A percentile compares a stretch with the other conserved stretches of the same genome.
These are phyloP conservation scores for Tapirus indicus DNA, from an alignment of 2,797 vertebrate species.

Conservation along the genomic window DNA sequence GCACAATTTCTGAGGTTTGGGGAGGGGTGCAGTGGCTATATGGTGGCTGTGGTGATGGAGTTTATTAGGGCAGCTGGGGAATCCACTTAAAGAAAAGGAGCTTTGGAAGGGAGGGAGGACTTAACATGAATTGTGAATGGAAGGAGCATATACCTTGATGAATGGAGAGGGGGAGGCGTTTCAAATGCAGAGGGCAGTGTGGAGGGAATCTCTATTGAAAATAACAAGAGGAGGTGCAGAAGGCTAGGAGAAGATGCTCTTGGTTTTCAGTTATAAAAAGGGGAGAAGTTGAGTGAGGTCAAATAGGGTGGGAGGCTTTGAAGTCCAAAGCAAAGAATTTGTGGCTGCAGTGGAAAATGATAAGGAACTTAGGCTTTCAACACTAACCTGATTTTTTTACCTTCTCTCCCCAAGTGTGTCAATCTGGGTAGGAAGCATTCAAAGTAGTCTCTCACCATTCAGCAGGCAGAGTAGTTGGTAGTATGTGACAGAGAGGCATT, in stretches of 20 bases:
- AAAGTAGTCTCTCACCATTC: background rate
- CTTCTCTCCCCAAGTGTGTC: background rate
- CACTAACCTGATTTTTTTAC: background rate
- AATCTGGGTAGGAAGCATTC: background rate
- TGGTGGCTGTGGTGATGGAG: background rate
- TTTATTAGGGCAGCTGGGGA: background rate
- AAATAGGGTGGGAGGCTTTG: background rate
- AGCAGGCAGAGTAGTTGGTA: background rate
- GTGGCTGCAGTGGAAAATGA: background rate
- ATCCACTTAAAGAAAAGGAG: background rate
- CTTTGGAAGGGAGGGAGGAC: background rate
- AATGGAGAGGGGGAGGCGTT: conserved; percentile 60
- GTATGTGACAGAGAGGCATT: background rate
- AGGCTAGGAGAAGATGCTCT: background rate
- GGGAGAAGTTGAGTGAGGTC: background rate
- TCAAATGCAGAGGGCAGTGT: conserved; percentile 70
- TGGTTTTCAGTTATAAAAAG: background rate
- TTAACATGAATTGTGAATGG: conserved; percentile 73
- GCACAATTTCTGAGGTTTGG: background rate
- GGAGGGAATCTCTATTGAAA: conserved; percentile 52
- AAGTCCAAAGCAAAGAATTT: background rate
- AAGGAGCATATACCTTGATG: conserved; percentile 51
- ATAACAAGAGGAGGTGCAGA: background rate
- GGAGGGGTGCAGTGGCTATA: background rate
- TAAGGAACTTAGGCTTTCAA: background rate